Evolutionary conservation across 2,888 invertebrate genomes (phyloP).

Genomic region (Julus scandinavius): DNA sequence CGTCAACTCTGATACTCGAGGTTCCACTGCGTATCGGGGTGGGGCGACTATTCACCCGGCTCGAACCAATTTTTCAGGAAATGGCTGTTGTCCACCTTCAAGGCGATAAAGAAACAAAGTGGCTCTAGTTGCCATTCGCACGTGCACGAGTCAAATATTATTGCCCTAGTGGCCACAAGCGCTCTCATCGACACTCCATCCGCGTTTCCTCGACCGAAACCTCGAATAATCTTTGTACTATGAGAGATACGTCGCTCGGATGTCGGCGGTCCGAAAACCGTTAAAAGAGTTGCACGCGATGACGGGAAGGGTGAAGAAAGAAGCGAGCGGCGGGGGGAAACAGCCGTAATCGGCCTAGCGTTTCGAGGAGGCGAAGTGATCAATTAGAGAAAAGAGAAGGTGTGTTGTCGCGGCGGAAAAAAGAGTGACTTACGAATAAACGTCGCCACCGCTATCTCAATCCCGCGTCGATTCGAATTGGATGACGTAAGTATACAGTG

Average conservation of each 20-base stretch:
- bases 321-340: neutral
- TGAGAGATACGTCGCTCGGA: slow-evolving; percentile 14
- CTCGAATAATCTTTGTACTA: slow-evolving; percentile 33
- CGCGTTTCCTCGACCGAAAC: neutral
- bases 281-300: neutral
- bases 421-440: neutral
- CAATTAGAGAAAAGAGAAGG: neutral
- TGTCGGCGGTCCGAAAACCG: neutral
- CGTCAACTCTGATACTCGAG: no score
- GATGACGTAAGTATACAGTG: slow-evolving; percentile 40
- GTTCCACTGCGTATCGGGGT: no score
- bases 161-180: neutral
- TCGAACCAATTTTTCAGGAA: neutral
- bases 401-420: neutral
- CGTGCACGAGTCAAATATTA: neutral
- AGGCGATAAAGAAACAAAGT: neutral
- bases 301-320: neutral
- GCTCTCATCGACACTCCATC: neutral
- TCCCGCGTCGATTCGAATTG: neutral
- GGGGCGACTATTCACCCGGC: neutral
- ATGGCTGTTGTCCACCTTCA: neutral
- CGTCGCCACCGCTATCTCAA: neutral
- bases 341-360: no score
- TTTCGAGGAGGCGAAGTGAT: neutral
- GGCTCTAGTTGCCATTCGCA: neutral